These are phyloP conservation scores for Pandemis heparana DNA, from an alignment of 2,888 invertebrate genomes.

Conservation along the genomic window DNA sequence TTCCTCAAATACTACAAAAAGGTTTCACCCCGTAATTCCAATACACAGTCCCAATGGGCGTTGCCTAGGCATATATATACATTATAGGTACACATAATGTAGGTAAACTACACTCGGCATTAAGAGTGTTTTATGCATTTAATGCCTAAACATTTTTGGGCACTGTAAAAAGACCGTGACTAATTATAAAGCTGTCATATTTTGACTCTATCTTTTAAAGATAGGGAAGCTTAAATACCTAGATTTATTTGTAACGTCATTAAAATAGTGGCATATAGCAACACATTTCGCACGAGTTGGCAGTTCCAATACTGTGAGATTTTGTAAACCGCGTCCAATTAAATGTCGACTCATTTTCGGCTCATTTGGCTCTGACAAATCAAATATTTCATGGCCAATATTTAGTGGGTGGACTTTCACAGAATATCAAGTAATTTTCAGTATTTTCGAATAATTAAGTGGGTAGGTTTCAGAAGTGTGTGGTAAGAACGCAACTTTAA, in stretches of 20 bases:
- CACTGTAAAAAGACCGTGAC: too few species aligned
- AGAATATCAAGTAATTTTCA: too few species aligned
- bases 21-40: background rate
- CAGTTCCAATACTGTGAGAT: background rate
- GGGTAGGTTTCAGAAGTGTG: too few species aligned
- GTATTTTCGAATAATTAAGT: too few species aligned
- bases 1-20: background rate
- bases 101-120: background rate
- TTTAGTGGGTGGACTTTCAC: too few species aligned
- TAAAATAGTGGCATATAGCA: background rate
- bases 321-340: constrained; percentile 30
- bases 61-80: background rate
- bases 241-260: background rate
- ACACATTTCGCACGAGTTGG: background rate
- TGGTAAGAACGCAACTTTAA: too few species aligned
- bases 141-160: background rate
- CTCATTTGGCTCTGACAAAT: background rate
- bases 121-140: background rate
- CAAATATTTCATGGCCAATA: too few species aligned
- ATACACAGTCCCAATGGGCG: background rate
- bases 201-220: background rate
- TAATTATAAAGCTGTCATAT: background rate
- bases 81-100: background rate
- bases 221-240: background rate
- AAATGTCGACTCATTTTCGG: background rate